Evolutionary conservation across 1,140 invertebrate genomes (phyloP).

Genomic region (Notospermus geniculatus): DNA sequence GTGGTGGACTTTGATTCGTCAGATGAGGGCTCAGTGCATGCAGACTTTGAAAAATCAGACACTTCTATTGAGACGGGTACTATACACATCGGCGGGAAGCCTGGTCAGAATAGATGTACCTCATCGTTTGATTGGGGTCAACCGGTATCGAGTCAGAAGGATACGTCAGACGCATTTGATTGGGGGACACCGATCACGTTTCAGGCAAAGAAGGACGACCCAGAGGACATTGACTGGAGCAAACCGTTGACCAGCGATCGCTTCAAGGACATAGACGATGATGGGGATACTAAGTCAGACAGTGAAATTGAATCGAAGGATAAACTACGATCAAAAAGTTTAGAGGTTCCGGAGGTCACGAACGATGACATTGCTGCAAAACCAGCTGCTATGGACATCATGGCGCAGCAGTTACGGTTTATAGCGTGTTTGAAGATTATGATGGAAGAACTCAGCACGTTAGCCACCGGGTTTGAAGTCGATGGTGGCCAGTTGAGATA

Average conservation of each 20-base stretch:
- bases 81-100: background rate
- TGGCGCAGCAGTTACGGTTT: conserved; percentile 98
- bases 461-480: conserved; percentile 97
- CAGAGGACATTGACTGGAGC: conserved; percentile 66
- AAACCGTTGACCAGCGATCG: conserved; percentile 59
- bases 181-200: conserved; percentile 67
- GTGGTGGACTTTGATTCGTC: conserved; percentile 55
- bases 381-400: conserved; percentile 70
- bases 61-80: conserved; percentile 8
- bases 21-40: conserved; percentile 21
- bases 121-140: conserved; percentile 38
- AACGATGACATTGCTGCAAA: conserved; percentile 28
- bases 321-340: background rate
- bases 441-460: conserved; percentile 88
- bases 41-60: background rate
- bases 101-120: conserved; percentile 21
- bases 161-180: conserved; percentile 57
- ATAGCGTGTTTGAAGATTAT: conserved; percentile 87
- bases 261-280: background rate
- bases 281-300: conserved; percentile 1
- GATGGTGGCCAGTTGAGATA: conserved; percentile 82
- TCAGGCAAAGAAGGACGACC: conserved; percentile 33
- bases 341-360: conserved; percentile 13
- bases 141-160: conserved; percentile 34
- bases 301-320: background rate